A percentile compares a stretch with the other conserved stretches of the same genome.
Conservation (phyloP, 2,113 vertebrate genomes). For the Hemibagrus wyckioides region DNA sequence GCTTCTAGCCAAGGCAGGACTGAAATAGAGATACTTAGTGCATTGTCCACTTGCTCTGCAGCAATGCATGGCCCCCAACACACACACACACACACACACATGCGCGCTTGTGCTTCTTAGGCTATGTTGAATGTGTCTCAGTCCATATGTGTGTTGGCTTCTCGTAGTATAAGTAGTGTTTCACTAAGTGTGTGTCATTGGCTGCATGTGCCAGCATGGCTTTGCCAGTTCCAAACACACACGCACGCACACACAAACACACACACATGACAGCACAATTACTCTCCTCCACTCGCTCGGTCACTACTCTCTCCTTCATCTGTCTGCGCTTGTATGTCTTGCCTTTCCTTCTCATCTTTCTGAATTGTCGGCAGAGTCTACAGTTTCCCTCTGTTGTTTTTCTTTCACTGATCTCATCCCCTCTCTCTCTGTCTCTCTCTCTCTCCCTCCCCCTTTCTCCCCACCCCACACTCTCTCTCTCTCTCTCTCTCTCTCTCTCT, state of each 20-base stretch:
- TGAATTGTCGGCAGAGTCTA: slow-evolving; percentile 32
- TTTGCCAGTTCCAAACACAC: slow-evolving; percentile 36
- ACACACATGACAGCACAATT: slow-evolving; percentile 7
- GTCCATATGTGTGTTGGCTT: slow-evolving; percentile 27
- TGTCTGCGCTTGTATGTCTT: slow-evolving; percentile 47
- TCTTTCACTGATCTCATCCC: slow-evolving; percentile 41
- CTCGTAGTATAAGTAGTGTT: slow-evolving; percentile 10
- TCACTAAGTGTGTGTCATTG: slow-evolving; percentile 15
- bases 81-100: slow-evolving; percentile 49
- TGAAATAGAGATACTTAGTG: slow-evolving; percentile 20
- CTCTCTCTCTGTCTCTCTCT: slow-evolving; percentile 36
- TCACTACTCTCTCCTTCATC: slow-evolving; percentile 53
- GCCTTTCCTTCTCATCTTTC: slow-evolving; percentile 52
- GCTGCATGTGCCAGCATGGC: slow-evolving; percentile 53
- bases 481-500: slow-evolving; percentile 42
- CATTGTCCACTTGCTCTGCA: slow-evolving; percentile 30
- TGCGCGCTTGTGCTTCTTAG: slow-evolving; percentile 33
- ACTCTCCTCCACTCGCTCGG: slow-evolving; percentile 31
- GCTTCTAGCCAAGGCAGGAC: slow-evolving; percentile 33
- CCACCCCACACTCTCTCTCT: slow-evolving; percentile 20
- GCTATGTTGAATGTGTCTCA: slow-evolving; percentile 30
- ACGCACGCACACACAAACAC: slow-evolving; percentile 22
- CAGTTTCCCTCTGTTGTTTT: slow-evolving; percentile 31
- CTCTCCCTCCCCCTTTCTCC: slow-evolving; percentile 6
- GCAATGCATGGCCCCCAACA: slow-evolving; percentile 49